phyloP scores from a whole-genome alignment of 1,140 invertebrate genomes.

The Scaptomyza hsui region DNA sequence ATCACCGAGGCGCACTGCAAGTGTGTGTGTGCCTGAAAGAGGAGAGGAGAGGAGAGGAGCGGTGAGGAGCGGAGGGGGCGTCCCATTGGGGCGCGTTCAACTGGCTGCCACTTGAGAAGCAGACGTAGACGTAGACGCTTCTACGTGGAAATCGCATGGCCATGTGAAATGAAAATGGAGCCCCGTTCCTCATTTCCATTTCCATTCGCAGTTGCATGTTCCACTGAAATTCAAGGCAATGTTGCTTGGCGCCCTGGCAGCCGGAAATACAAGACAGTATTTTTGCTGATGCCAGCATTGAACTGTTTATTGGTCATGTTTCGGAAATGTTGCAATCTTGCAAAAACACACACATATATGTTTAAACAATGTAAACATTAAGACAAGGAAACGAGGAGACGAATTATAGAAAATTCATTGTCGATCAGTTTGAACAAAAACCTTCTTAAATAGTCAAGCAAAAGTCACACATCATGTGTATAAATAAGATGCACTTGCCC shows the following conservation, averaged over 20 bases:
- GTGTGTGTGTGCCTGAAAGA: conserved; percentile 25
- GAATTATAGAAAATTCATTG: too few species aligned
- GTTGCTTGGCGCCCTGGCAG: conserved; percentile 57
- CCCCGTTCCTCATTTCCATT: not conserved
- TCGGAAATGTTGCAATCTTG: conserved; percentile 39
- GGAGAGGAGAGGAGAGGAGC: not conserved
- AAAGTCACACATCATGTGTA: conserved; percentile 8
- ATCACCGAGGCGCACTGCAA: conserved; percentile 66
- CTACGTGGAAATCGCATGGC: conserved; percentile 79
- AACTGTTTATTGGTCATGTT: conserved; percentile 59
- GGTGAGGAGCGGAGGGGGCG: not conserved
- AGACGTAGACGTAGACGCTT: conserved; percentile 18
- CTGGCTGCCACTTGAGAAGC: conserved; percentile 72
- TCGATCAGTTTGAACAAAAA: not conserved
- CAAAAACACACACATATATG: not conserved
- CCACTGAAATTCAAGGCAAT: conserved; percentile 46
- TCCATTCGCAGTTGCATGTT: conserved; percentile 26
- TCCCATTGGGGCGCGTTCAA: conserved; percentile 50
- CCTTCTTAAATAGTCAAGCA: too few species aligned
- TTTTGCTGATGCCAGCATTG: conserved; percentile 54
- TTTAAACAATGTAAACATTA: not conserved
- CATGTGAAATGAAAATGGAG: conserved; percentile 65
- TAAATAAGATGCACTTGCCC: not conserved
- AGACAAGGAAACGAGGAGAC: too few species aligned
- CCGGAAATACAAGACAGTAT: conserved; percentile 74